A percentile compares a stretch with the other conserved stretches of the same genome.
phyloP scores from a whole-genome alignment of 2,888 invertebrate species.

The Ophonus ardosiacus region DNA sequence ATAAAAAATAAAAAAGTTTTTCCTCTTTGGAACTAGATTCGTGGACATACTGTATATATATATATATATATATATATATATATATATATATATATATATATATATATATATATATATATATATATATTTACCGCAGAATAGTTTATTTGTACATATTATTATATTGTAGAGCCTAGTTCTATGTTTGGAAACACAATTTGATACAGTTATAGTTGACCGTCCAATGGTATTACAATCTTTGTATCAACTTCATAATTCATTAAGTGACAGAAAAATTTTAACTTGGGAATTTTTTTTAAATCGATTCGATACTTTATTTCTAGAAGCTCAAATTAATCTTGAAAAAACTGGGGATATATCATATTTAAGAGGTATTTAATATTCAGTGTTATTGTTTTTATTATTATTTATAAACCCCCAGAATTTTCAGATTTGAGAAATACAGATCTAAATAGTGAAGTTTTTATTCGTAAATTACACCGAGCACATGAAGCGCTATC shows the following conservation, averaged over 20 bases:
- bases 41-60: too few species aligned
- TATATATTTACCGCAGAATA: neutral
- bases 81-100: too few species aligned
- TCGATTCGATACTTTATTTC: slow-evolving; percentile 94
- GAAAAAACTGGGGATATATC: slow-evolving; percentile 91
- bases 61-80: too few species aligned
- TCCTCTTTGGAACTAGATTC: too few species aligned
- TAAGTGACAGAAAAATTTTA: slow-evolving; percentile 92
- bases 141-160: neutral
- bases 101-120: too few species aligned
- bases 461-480: slow-evolving; percentile 90
- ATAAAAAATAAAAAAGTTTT: too few species aligned
- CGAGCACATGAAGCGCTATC: slow-evolving; percentile 93
- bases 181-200: slow-evolving; percentile 99
- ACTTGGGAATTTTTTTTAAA: slow-evolving; percentile 99
- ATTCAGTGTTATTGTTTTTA: slow-evolving; percentile 32
- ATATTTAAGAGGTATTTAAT: slow-evolving; percentile 85
- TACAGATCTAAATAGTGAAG: slow-evolving; percentile 91
- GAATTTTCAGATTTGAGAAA: slow-evolving; percentile 87
- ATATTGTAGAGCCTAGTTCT: slow-evolving; percentile 73
- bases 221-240: slow-evolving; percentile 97
- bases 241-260: slow-evolving; percentile 94
- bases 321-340: slow-evolving; percentile 96
- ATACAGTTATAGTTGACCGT: slow-evolving; percentile 96
- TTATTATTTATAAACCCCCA: neutral